Evolutionary conservation across 2,888 invertebrate species (phyloP), one percentile per base, ranked within the genome.

Genomic region (Parascotia fuliginaria): DNA sequence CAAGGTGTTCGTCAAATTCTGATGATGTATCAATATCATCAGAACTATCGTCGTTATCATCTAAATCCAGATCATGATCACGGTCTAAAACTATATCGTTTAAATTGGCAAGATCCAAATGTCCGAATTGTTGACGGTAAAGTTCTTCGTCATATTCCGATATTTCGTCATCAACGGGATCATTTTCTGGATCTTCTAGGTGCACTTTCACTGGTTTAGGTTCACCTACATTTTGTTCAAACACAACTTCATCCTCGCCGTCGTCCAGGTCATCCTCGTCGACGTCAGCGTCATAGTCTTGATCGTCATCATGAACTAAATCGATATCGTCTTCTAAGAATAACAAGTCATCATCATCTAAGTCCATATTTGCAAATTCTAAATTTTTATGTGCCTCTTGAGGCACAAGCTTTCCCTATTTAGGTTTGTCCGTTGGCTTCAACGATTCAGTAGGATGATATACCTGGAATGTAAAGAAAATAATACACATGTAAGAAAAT

Each of bases 391-490:
- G 70, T 69, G 69, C 70, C 66, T 43, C 51, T 29, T n/a, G 7
- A 15, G 70, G 62, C 66, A 69, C 69, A 49, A 61, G 58, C 50
- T 14, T 48, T 48, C 39, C 49, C 33, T 67, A 65, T 36, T 41
- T 61, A 3, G 42, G 33, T 12, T 48, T 38, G 7, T 28, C 45
- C 1, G 6, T 9, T 1, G 31, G 24, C 9, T 22, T 24, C 1
- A 5, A 31, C 12, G 2, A 2, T 0, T 81, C 81, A 77, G 60
- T 64, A 62, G 40, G 73, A 60, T 41, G 77, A 78, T 52, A 82
- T 75, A 71, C 82, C 87, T 87, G 84, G 7, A 73, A 80, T 44
- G 16, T 15, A 1, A 27, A 11, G 40, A 15, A 50, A 13, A 13
- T 7, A 12, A 11, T n/a, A n/a, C 19, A 7, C 13, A 13, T 7